Percentiles rank a stretch among this genome's conserved stretches.
Conservation (phyloP, 2,113 vertebrate species). For the Proterorhinus semilunaris region DNA sequence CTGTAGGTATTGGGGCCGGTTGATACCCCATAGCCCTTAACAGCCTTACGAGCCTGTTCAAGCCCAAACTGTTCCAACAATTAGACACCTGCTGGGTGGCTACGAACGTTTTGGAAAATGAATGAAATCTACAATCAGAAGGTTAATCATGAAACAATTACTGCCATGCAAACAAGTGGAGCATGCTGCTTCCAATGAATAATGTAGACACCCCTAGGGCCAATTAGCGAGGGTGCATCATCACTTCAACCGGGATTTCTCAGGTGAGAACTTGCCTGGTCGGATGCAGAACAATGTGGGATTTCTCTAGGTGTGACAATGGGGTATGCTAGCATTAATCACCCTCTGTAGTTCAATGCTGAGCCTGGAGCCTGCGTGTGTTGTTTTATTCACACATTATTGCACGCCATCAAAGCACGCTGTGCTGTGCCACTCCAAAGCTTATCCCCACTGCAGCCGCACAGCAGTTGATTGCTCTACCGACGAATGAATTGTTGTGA, state of each 20-base stretch:
- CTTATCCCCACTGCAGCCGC: conserved; percentile 46
- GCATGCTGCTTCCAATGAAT: conserved; percentile 46
- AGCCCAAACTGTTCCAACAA: conserved; percentile 11
- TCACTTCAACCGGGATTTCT: conserved; percentile 32
- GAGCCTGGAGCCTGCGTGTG: not conserved
- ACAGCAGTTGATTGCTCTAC: conserved; percentile 31
- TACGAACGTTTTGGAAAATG: conserved; percentile 20
- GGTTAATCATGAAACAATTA: conserved; percentile 61
- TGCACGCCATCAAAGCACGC: conserved; percentile 11
- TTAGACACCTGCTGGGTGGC: conserved; percentile 7
- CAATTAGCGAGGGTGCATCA: conserved; percentile 36
- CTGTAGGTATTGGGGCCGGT: not conserved
- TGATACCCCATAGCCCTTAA: not conserved
- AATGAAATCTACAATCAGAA: conserved; percentile 38
- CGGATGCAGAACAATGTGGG: conserved; percentile 16
- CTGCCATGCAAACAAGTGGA: conserved; percentile 48
- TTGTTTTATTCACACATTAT: conserved; percentile 10
- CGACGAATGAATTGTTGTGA: conserved; percentile 32
- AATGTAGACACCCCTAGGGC: conserved; percentile 36
- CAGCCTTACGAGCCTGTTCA: not conserved
- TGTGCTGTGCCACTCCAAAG: conserved; percentile 30
- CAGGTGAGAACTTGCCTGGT: conserved; percentile 27
- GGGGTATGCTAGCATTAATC: not conserved
- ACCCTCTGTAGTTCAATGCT: not conserved
- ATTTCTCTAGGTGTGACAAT: conserved; percentile 1